A percentile compares a stretch with the other conserved stretches of the same genome.
Conservation (phyloP, 2,797 vertebrate genomes). For the Pseudochaenichthys georgianus region DNA sequence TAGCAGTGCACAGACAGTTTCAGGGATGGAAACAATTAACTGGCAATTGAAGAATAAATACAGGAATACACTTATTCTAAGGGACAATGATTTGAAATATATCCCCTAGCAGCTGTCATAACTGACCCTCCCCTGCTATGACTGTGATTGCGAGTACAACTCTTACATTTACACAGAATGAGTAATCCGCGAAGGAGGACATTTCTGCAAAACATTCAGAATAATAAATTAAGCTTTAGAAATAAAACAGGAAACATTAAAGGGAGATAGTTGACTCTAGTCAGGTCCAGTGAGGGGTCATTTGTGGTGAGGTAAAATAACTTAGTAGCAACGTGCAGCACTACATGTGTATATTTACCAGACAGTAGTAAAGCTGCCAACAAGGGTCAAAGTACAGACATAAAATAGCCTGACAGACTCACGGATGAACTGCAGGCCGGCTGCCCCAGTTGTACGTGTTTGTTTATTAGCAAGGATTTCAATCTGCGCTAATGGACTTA, state of each 20-base stretch:
- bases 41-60: neutral
- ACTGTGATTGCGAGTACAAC: conserved; percentile 4
- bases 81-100: conserved; percentile 16
- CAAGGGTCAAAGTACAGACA: conserved; percentile 46
- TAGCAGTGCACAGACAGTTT: conserved; percentile 7
- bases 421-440: conserved; percentile 42
- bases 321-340: conserved; percentile 7
- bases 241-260: neutral
- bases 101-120: conserved; percentile 4
- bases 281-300: neutral
- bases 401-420: conserved; percentile 46
- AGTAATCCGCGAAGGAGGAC: neutral
- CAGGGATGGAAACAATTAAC: conserved; percentile 9
- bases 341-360: conserved; percentile 36
- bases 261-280: neutral
- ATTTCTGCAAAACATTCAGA: neutral
- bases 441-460: conserved; percentile 19
- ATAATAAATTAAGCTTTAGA: conserved; percentile 6
- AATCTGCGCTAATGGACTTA: conserved; percentile 39
- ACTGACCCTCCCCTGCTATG: conserved; percentile 17
- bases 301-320: conserved; percentile 1
- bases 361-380: conserved; percentile 59
- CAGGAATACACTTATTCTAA: neutral
- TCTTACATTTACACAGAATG: neutral
- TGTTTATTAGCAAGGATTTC: conserved; percentile 44